Conservation (phyloP, 1,140 invertebrate genomes). For the Laupala kohalensis region DNA sequence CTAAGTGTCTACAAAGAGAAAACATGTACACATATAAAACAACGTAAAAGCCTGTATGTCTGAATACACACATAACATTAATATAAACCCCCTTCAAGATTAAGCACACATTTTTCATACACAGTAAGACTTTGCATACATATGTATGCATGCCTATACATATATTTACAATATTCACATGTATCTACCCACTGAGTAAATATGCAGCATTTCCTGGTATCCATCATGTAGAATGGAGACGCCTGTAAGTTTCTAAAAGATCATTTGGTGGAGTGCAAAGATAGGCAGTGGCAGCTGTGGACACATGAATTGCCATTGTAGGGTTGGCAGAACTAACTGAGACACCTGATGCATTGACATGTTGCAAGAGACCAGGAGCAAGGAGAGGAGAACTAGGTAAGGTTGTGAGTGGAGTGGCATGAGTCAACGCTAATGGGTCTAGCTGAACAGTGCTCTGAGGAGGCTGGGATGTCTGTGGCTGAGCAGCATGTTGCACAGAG, state of each 20-base stretch:
- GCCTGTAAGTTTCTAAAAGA: conserved; percentile 16
- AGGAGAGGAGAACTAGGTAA: conserved; percentile 13
- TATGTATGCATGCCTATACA: too few relatives aligned
- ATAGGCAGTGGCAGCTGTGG: conserved; percentile 13
- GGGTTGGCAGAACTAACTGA: conserved; percentile 1
- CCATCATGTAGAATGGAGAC: conserved; percentile 15
- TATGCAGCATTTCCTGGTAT: background rate
- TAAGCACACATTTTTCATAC: too few relatives aligned
- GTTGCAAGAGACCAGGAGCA: conserved; percentile 12
- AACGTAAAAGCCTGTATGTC: too few relatives aligned
- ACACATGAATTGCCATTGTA: conserved; percentile 8
- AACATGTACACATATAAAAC: too few relatives aligned
- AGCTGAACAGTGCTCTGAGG: background rate
- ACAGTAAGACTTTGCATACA: too few relatives aligned
- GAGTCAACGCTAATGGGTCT: background rate
- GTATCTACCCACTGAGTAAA: background rate
- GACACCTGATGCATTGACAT: background rate
- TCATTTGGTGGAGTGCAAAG: conserved; percentile 11
- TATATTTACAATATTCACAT: too few relatives aligned
- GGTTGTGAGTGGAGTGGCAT: conserved; percentile 10
- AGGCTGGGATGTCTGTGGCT: conserved; percentile 8
- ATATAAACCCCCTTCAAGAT: too few relatives aligned
- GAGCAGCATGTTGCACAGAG: conserved; percentile 23
- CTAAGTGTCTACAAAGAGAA: too few relatives aligned
- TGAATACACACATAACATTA: too few relatives aligned